Conservation (phyloP, 2,888 invertebrate genomes). For the Trichogramma dendrolimi region DNA sequence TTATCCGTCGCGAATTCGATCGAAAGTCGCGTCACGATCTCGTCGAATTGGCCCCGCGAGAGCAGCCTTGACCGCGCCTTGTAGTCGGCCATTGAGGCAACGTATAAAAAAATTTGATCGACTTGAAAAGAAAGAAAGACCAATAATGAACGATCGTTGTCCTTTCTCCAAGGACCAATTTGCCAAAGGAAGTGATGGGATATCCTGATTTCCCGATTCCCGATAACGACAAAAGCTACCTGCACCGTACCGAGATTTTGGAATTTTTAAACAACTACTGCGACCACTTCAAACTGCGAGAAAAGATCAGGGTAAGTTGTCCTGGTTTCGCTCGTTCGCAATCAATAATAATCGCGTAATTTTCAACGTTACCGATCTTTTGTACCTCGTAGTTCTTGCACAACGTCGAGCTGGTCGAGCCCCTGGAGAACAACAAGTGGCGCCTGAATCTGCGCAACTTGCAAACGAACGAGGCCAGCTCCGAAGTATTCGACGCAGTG, state of each 20-base stretch:
- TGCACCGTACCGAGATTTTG: conserved; percentile 69
- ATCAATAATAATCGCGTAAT: conserved; percentile 2
- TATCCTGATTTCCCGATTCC: conserved; percentile 81
- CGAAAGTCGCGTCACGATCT: too few relatives aligned
- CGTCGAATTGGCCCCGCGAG: not conserved
- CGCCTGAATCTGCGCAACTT: conserved; percentile 44
- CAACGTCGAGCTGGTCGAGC: conserved; percentile 43
- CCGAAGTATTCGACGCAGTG: conserved; percentile 48
- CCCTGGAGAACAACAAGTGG: conserved; percentile 40
- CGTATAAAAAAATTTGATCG: not conserved
- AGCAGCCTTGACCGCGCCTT: too few relatives aligned
- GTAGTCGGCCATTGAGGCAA: too few relatives aligned
- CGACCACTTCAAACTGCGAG: conserved; percentile 63
- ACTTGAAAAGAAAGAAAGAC: conserved; percentile 1
- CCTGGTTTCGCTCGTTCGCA: not conserved
- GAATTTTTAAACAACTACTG: conserved; percentile 70
- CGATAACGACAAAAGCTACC: conserved; percentile 67
- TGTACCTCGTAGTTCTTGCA: conserved; percentile 39
- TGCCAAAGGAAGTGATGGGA: conserved; percentile 92
- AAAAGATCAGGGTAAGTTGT: conserved; percentile 61
- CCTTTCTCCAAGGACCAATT: conserved; percentile 67
- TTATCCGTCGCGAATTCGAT: too few relatives aligned
- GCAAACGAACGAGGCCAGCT: conserved; percentile 30
- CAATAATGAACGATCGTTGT: not conserved
- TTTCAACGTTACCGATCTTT: not conserved